Evolutionary conservation across 1,140 invertebrate genomes (phyloP).

Genomic region (Venustaconcha ellipsiformis): DNA sequence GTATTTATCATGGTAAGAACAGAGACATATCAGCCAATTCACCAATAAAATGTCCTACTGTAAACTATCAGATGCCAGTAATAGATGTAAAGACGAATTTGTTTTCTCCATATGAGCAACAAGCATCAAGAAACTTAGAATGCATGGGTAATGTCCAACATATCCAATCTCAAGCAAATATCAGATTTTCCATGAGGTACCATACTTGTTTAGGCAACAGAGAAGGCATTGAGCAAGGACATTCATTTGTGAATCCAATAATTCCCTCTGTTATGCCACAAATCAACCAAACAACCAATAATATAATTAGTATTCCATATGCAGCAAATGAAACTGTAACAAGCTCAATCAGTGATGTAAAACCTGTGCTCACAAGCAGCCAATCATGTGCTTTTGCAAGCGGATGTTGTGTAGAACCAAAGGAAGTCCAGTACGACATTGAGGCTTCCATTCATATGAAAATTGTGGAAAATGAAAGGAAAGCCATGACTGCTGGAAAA

Average conservation of each 20-base stretch:
- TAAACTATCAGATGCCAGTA: background rate
- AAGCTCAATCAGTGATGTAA: background rate
- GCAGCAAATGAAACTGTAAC: background rate
- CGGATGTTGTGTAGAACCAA: background rate
- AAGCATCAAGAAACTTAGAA: background rate
- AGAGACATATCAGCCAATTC: background rate
- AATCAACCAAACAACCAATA: background rate
- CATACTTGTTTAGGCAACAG: background rate
- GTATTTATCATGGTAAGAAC: background rate
- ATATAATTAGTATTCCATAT: background rate
- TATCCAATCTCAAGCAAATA: conserved; percentile 3
- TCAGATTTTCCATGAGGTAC: conserved; percentile 8
- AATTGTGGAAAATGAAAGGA: conserved; percentile 39
- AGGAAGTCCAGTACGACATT: conserved; percentile 32
- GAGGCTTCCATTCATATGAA: conserved; percentile 45
- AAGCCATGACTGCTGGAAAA: no score
- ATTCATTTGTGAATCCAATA: no score
- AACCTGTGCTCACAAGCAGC: background rate
- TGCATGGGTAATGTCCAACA: background rate
- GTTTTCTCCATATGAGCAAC: background rate
- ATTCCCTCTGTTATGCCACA: background rate
- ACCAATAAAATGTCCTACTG: no score
- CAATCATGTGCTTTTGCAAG: background rate
- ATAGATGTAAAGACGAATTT: background rate
- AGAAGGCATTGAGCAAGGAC: no score